A percentile compares a stretch with the other conserved stretches of the same genome.
Conservation (phyloP, 2,113 vertebrate species). For the Pavo muticus region DNA sequence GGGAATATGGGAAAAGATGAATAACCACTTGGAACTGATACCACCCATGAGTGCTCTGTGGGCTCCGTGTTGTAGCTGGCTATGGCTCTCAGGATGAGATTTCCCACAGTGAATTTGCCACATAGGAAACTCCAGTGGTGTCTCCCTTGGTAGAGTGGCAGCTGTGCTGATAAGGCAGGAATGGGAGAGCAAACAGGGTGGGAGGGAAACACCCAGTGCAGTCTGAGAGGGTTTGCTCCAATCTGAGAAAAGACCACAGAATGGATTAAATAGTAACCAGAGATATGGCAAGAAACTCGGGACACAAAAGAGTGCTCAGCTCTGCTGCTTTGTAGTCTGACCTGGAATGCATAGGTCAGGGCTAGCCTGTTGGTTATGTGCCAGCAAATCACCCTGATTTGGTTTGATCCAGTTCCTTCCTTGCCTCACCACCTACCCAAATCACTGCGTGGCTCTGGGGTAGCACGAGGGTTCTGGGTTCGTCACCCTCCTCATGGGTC, state of each 20-base stretch:
- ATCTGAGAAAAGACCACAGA: fast-evolving
- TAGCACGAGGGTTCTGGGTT: fast-evolving
- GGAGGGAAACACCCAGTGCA: background rate
- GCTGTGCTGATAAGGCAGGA: background rate
- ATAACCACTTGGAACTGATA: too few species aligned
- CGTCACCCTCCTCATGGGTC: fast-evolving
- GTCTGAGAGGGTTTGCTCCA: background rate
- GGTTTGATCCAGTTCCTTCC: background rate
- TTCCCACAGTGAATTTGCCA: fast-evolving
- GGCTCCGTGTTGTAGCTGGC: fast-evolving
- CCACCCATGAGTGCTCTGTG: background rate
- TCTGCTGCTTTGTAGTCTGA: background rate
- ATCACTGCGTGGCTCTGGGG: fast-evolving
- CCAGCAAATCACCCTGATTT: background rate
- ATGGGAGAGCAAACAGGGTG: background rate
- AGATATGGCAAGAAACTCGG: background rate
- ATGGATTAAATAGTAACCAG: background rate
- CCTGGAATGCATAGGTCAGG: background rate
- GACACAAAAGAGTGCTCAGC: background rate
- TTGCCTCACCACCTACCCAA: background rate
- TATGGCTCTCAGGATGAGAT: background rate
- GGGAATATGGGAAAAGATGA: too few species aligned
- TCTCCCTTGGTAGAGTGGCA: background rate
- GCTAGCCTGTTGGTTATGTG: background rate
- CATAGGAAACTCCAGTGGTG: background rate